Conservation (phyloP, 2,888 invertebrate species). For the Cenopis cana region DNA sequence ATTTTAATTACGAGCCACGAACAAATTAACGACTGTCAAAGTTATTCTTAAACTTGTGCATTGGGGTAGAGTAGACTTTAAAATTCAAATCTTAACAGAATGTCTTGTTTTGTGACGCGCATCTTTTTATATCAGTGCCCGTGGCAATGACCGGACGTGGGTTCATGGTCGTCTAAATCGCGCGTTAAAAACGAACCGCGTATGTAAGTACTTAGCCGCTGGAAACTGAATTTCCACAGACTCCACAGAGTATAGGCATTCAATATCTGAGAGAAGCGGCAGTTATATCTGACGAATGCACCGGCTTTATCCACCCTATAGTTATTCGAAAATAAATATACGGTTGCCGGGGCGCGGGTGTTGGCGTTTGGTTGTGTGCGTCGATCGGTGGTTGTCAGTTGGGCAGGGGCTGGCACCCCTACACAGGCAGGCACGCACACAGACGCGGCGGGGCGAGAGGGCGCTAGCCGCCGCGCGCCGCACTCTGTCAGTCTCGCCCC, state of each 20-base stretch:
- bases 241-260: conserved; percentile 27
- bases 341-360: conserved; percentile 61
- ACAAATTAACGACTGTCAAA: conserved; percentile 49
- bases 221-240: conserved; percentile 39
- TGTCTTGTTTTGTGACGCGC: conserved; percentile 69
- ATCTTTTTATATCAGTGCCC: conserved; percentile 74
- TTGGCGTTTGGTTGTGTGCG: conserved; percentile 55
- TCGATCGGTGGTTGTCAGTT: conserved; percentile 65
- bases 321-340: conserved; percentile 74
- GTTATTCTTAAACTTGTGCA: conserved; percentile 45
- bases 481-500: conserved; percentile 85
- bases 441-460: conserved; percentile 70
- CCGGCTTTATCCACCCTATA: conserved; percentile 64
- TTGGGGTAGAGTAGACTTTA: conserved; percentile 22
- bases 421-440: conserved; percentile 63
- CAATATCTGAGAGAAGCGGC: conserved; percentile 16
- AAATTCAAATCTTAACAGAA: conserved; percentile 48
- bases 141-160: conserved; percentile 80
- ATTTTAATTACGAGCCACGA: conserved; percentile 39
- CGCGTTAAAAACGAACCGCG: conserved; percentile 50
- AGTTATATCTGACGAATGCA: conserved; percentile 56
- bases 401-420: conserved; percentile 59
- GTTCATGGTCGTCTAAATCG: conserved; percentile 81
- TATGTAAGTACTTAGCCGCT: conserved; percentile 47
- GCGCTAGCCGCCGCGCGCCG: conserved; percentile 61